These are phyloP conservation scores for Chromobotia macracanthus DNA, from an alignment of 2,797 vertebrate genomes.

Conservation along the genomic window DNA sequence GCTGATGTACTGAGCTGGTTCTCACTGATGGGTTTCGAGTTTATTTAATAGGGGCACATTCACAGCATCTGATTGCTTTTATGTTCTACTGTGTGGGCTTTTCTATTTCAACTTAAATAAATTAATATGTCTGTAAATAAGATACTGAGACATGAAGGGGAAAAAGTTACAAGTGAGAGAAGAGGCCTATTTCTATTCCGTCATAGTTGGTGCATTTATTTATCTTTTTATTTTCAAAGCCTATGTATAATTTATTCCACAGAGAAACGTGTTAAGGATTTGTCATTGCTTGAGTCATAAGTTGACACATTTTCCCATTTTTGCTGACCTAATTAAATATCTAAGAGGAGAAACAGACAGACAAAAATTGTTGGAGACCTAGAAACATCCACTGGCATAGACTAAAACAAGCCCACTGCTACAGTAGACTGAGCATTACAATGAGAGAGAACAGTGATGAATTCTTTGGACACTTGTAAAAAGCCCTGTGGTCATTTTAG, in stretches of 20 bases:
- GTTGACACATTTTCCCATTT: constrained; percentile 19
- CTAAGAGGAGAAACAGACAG: constrained; percentile 35
- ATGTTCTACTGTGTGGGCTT: constrained; percentile 76
- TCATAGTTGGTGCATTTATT: constrained; percentile 57
- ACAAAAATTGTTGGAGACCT: constrained; percentile 38
- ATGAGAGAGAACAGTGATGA: constrained; percentile 25
- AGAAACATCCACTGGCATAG: constrained; percentile 32
- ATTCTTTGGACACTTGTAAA: constrained; percentile 42
- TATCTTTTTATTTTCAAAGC: constrained; percentile 41
- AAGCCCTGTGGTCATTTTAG: constrained; percentile 49
- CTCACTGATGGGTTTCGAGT: constrained; percentile 70
- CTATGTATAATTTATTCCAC: constrained; percentile 47
- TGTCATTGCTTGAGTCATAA: constrained; percentile 32
- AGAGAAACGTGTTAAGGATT: constrained; percentile 35
- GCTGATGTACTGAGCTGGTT: constrained; percentile 74
- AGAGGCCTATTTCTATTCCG: constrained; percentile 53
- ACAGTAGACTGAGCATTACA: constrained; percentile 19
- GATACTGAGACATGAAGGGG: constrained; percentile 34
- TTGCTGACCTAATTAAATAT: constrained; percentile 50
- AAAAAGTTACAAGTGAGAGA: constrained; percentile 49
- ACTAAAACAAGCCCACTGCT: constrained; percentile 19
- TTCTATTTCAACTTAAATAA: constrained; percentile 71
- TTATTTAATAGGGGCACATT: constrained; percentile 80
- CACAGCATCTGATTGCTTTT: constrained; percentile 81
- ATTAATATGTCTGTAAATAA: constrained; percentile 71